A percentile compares a stretch with the other conserved stretches of the same genome.
These are phyloP conservation scores for Trinectes maculatus DNA, from an alignment of 2,113 vertebrate species.

Conservation along the genomic window DNA sequence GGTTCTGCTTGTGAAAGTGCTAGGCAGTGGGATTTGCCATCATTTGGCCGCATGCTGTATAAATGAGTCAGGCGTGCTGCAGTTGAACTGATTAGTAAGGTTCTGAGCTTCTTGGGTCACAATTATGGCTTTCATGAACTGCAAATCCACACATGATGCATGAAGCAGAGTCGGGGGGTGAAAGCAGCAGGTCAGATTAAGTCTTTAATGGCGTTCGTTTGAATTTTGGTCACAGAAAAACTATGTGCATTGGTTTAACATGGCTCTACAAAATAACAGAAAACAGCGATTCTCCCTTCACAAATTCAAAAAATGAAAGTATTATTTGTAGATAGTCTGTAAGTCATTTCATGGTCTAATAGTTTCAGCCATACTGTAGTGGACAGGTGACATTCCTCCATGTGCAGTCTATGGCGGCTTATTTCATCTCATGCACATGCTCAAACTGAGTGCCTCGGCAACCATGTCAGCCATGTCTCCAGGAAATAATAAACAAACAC, in stretches of 20 bases:
- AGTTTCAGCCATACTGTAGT: background rate
- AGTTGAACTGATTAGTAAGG: conserved; percentile 43
- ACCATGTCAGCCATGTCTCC: background rate
- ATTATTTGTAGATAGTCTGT: no score
- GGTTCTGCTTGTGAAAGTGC: conserved; percentile 48
- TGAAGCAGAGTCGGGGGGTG: background rate
- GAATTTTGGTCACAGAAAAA: background rate
- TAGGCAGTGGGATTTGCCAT: conserved; percentile 46
- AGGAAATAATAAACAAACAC: no score
- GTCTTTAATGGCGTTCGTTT: background rate
- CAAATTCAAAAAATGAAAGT: no score
- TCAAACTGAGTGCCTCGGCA: background rate
- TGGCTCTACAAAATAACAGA: background rate
- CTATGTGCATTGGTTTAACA: background rate
- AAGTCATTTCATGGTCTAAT: background rate
- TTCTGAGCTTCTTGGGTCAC: conserved; percentile 43
- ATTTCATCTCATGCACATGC: background rate
- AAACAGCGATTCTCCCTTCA: background rate
- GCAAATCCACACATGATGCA: conserved; percentile 19
- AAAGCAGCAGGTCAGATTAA: background rate
- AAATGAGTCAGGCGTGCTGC: conserved; percentile 31
- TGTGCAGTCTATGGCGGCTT: background rate
- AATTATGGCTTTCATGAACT: conserved; percentile 19
- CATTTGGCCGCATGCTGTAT: conserved; percentile 40
- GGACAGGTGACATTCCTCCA: background rate